These are phyloP conservation scores for Coturnix japonica DNA, from an alignment of 2,113 vertebrate genomes.

Conservation along the genomic window DNA sequence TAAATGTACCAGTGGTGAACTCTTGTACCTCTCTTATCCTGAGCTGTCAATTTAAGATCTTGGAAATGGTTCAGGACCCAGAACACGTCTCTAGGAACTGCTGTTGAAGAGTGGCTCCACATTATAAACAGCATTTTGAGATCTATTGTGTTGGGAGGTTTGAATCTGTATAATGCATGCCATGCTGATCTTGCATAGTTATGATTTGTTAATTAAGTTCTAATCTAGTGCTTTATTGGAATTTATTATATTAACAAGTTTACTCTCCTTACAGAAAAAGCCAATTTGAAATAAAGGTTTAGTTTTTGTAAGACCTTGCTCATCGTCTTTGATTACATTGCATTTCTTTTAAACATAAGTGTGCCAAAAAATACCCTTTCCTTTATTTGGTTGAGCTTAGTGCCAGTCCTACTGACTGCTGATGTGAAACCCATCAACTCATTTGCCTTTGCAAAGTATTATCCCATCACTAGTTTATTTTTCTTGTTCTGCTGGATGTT, in stretches of 20 bases:
- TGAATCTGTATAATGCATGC: neutral
- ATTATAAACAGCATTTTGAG: neutral
- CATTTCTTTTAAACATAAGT: neutral
- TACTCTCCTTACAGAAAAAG: slow-evolving; percentile 4
- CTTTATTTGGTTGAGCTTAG: slow-evolving; percentile 12
- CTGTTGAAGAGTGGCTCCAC: neutral
- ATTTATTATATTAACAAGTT: slow-evolving; percentile 13
- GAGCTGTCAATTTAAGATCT: neutral
- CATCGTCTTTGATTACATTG: slow-evolving; percentile 13
- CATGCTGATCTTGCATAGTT: neutral
- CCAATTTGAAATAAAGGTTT: slow-evolving; percentile 32
- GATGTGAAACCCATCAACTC: neutral
- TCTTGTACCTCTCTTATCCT: neutral
- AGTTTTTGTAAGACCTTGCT: neutral
- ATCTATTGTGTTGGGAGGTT: neutral
- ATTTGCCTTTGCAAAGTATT: slow-evolving; percentile 3
- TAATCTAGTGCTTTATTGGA: slow-evolving; percentile 19
- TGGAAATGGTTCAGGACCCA: neutral
- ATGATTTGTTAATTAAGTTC: slow-evolving; percentile 24
- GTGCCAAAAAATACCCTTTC: slow-evolving; percentile 31
- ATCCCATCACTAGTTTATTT: neutral
- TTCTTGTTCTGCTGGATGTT: neutral
- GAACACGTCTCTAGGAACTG: neutral
- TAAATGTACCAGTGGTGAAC: neutral
- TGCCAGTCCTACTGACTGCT: neutral